Evolutionary conservation across 64 coral and sea anemone genomes (phyloP).

Genomic region (Trachythela sp.): DNA sequence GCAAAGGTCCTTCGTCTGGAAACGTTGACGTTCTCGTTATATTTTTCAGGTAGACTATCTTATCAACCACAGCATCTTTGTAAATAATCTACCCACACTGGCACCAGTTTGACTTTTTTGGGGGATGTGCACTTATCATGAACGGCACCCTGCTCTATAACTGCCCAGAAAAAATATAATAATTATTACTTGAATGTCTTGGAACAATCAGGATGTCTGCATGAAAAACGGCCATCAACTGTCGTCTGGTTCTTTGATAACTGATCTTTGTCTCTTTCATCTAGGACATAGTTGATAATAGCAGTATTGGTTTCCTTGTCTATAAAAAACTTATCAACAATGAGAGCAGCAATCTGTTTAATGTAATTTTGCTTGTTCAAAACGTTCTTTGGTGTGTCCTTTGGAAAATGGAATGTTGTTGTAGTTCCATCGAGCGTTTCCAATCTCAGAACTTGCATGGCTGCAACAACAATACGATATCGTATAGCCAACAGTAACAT

Average conservation of each 20-base stretch:
- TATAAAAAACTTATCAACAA: background rate
- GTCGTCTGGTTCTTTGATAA: background rate
- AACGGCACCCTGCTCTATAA: no score
- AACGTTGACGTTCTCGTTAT: no score
- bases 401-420: background rate
- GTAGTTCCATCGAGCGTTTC: background rate
- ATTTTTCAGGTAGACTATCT: no score
- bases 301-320: background rate
- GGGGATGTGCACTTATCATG: no score
- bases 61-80: no score
- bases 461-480: background rate
- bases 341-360: background rate
- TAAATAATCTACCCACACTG: no score
- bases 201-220: background rate
- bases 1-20: no score
- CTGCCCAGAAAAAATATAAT: no score
- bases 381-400: background rate
- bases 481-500: background rate
- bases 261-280: background rate
- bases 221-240: background rate
- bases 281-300: background rate
- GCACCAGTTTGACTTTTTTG: no score
- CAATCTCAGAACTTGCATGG: background rate
- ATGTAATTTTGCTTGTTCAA: background rate
- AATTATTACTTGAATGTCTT: background rate